These are phyloP conservation scores for Atta cephalotes DNA, from an alignment of 1,140 invertebrate species.

Conservation along the genomic window DNA sequence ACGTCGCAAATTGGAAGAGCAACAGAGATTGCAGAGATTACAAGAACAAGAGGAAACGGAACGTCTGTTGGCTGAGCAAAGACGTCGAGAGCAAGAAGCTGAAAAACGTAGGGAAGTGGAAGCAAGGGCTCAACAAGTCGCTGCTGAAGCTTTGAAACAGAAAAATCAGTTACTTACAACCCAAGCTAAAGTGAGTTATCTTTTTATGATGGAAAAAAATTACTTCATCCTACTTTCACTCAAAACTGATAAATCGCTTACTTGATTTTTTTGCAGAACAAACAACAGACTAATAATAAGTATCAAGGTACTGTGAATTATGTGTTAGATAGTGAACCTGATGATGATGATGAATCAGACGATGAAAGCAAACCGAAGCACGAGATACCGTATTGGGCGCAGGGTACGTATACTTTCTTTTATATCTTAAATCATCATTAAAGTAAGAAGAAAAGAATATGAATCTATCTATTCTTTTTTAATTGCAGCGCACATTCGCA, in stretches of 20 bases:
- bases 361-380: constrained; percentile 86
- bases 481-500: constrained; percentile 78
- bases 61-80: constrained; percentile 86
- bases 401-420: constrained; percentile 80
- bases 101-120: constrained; percentile 82
- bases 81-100: constrained; percentile 84
- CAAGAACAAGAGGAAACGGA: constrained; percentile 87
- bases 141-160: constrained; percentile 80
- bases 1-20: constrained; percentile 83
- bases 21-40: constrained; percentile 80
- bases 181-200: constrained; percentile 72
- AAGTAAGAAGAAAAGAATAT: constrained; percentile 23
- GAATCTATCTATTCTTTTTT: constrained; percentile 68
- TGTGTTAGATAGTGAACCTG: constrained; percentile 82
- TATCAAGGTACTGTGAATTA: constrained; percentile 75
- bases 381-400: constrained; percentile 86
- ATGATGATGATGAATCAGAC: constrained; percentile 88
- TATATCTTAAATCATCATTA: constrained; percentile 50
- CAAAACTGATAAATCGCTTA: constrained; percentile 10
- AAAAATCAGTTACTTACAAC: constrained; percentile 77
- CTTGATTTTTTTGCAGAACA: constrained; percentile 66
- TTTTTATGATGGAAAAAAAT: constrained; percentile 1
- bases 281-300: constrained; percentile 65
- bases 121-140: constrained; percentile 79
- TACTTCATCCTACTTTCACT: not conserved